phyloP scores from a whole-genome alignment of 2,888 invertebrate genomes.

The Junonia oenone region DNA sequence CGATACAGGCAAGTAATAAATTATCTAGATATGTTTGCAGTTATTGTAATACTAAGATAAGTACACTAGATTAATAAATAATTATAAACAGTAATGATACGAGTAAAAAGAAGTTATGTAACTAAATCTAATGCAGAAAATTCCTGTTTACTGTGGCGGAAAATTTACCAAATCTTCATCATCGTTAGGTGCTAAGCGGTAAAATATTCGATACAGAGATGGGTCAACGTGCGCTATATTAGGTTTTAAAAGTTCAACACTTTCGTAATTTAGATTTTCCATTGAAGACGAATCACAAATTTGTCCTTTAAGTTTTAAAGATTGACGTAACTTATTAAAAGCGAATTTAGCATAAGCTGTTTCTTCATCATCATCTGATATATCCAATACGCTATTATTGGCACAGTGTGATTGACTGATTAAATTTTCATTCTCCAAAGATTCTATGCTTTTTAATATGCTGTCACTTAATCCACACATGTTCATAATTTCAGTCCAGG shows the following conservation, averaged over 20 bases:
- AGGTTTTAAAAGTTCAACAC: slow-evolving; percentile 30
- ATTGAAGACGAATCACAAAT: slow-evolving; percentile 65
- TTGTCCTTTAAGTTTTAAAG: slow-evolving; percentile 44
- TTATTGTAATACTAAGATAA: not conserved
- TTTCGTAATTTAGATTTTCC: slow-evolving; percentile 44
- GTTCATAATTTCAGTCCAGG: slow-evolving; percentile 60
- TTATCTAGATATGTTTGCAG: not conserved
- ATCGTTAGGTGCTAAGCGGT: slow-evolving; percentile 53
- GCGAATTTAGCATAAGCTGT: slow-evolving; percentile 57
- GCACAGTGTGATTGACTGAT: slow-evolving; percentile 48
- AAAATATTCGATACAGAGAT: slow-evolving; percentile 44
- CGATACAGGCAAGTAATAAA: not conserved
- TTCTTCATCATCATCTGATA: slow-evolving; percentile 43
- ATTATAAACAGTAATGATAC: not conserved
- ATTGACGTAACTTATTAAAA: slow-evolving; percentile 57
- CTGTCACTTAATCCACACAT: slow-evolving; percentile 45
- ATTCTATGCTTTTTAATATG: slow-evolving; percentile 41
- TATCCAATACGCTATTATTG: slow-evolving; percentile 40
- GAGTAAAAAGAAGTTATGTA: not conserved
- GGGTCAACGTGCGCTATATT: slow-evolving; percentile 35
- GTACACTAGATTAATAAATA: not conserved
- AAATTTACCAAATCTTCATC: slow-evolving; percentile 51
- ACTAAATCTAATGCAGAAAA: not conserved
- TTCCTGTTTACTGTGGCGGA: slow-evolving; percentile 31
- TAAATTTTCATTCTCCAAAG: slow-evolving; percentile 42